Percentiles rank a stretch among this genome's conserved stretches.
These are phyloP conservation scores for Stenchaetothrips biformis DNA, from an alignment of 2,888 invertebrate species.

Conservation along the genomic window DNA sequence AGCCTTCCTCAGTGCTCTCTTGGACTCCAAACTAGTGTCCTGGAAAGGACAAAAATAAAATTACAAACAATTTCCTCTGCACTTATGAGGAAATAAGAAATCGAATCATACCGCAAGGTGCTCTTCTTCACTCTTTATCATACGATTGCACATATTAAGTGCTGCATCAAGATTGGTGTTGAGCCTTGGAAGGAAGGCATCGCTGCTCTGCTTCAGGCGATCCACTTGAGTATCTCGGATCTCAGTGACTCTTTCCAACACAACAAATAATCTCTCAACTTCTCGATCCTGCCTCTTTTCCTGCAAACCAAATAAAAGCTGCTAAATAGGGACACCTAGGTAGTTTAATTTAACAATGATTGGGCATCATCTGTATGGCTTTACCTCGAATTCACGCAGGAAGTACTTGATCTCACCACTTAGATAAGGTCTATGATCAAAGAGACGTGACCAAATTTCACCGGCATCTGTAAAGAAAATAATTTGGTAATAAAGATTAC, in stretches of 20 bases:
- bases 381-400: slow-evolving; percentile 80
- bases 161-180: slow-evolving; percentile 63
- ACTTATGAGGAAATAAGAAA: slow-evolving; percentile 28
- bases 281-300: slow-evolving; percentile 73
- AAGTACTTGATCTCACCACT: slow-evolving; percentile 81
- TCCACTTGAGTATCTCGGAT: slow-evolving; percentile 69
- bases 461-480: slow-evolving; percentile 59
- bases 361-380: slow-evolving; percentile 25
- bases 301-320: slow-evolving; percentile 48
- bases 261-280: slow-evolving; percentile 69
- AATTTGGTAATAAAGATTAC: background rate
- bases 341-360: slow-evolving; percentile 4
- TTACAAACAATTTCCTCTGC: slow-evolving; percentile 29
- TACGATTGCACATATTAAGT: slow-evolving; percentile 56
- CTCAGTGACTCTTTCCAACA: slow-evolving; percentile 71
- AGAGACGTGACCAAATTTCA: slow-evolving; percentile 76
- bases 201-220: slow-evolving; percentile 58
- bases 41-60: slow-evolving; percentile 40
- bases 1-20: slow-evolving; percentile 51
- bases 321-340: background rate
- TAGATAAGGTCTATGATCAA: slow-evolving; percentile 81
- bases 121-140: slow-evolving; percentile 57
- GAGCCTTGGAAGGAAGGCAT: slow-evolving; percentile 57
- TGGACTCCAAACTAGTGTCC: slow-evolving; percentile 49
- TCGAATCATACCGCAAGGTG: slow-evolving; percentile 51